Evolutionary conservation across 30 jellyfish, hydroid and myxozoan genomes (phyloP).

Genomic region (Pelagia noctiluca): DNA sequence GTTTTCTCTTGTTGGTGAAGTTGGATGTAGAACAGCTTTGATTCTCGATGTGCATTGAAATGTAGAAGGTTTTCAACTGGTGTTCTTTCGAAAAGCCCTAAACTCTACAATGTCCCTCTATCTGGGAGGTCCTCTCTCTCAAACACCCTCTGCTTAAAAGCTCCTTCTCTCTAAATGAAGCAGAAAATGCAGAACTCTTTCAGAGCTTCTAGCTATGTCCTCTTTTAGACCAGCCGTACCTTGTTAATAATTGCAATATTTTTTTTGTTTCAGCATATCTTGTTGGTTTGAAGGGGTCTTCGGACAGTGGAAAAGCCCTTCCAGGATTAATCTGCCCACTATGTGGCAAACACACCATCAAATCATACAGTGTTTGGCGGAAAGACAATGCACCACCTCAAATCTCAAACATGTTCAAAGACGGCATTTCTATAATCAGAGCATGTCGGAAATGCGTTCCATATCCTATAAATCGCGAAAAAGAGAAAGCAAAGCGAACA

Average conservation of each 20-base stretch:
- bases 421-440: constrained; percentile 53
- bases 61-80: too few species aligned
- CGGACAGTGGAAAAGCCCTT: constrained; percentile 46
- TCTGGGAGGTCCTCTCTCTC: too few species aligned
- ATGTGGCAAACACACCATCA: constrained; percentile 65
- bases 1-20: too few species aligned
- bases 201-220: too few species aligned
- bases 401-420: constrained; percentile 45
- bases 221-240: too few species aligned
- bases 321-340: constrained; percentile 71
- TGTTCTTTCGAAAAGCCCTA: too few species aligned
- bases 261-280: constrained; percentile 31
- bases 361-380: constrained; percentile 65
- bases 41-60: too few species aligned
- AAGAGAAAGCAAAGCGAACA: not conserved
- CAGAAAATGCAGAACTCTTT: too few species aligned
- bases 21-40: too few species aligned
- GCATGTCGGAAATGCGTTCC: constrained; percentile 80
- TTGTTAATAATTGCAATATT: not conserved
- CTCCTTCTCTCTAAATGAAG: too few species aligned
- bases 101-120: too few species aligned
- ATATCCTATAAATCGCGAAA: constrained; percentile 51
- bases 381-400: constrained; percentile 62
- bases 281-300: constrained; percentile 55
- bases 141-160: too few species aligned